Conservation (phyloP, 2,797 vertebrate species). For the Philypnodon macrostomus region DNA sequence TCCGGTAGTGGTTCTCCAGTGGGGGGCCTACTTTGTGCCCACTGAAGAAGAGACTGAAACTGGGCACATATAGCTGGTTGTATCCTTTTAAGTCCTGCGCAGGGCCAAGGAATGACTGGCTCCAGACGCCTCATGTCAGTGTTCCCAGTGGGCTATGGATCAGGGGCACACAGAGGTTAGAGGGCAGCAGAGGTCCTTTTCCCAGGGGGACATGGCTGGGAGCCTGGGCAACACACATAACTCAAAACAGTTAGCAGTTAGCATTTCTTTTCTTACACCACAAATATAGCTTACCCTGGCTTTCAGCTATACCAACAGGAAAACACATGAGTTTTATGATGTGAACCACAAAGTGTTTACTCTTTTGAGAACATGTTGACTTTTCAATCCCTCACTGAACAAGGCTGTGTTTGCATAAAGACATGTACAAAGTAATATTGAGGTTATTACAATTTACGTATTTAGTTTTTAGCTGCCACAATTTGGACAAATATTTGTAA, state of each 20-base stretch:
- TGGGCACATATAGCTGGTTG: slow-evolving; percentile 56
- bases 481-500: slow-evolving; percentile 7
- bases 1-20: slow-evolving; percentile 49
- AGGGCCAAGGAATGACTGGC: slow-evolving; percentile 60
- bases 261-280: slow-evolving; percentile 51
- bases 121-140: slow-evolving; percentile 64
- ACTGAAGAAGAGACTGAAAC: slow-evolving; percentile 65
- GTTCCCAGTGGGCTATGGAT: slow-evolving; percentile 71
- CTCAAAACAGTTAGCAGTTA: slow-evolving; percentile 60
- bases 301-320: slow-evolving; percentile 39
- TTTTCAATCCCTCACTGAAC: slow-evolving; percentile 37
- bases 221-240: slow-evolving; percentile 57
- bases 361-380: slow-evolving; percentile 59
- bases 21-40: slow-evolving; percentile 66
- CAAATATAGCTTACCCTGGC: slow-evolving; percentile 57
- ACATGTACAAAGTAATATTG: slow-evolving; percentile 25
- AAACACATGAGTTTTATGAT: slow-evolving; percentile 64
- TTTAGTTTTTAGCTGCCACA: slow-evolving; percentile 8
- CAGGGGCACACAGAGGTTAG: slow-evolving; percentile 68
- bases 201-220: slow-evolving; percentile 63
- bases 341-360: slow-evolving; percentile 68
- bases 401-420: slow-evolving; percentile 12
- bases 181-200: slow-evolving; percentile 70
- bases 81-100: slow-evolving; percentile 69
- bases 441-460: slow-evolving; percentile 13